A percentile compares a stretch with the other conserved stretches of the same genome.
Conservation (phyloP, 2,797 vertebrate species). For the Graptemys geographica region DNA sequence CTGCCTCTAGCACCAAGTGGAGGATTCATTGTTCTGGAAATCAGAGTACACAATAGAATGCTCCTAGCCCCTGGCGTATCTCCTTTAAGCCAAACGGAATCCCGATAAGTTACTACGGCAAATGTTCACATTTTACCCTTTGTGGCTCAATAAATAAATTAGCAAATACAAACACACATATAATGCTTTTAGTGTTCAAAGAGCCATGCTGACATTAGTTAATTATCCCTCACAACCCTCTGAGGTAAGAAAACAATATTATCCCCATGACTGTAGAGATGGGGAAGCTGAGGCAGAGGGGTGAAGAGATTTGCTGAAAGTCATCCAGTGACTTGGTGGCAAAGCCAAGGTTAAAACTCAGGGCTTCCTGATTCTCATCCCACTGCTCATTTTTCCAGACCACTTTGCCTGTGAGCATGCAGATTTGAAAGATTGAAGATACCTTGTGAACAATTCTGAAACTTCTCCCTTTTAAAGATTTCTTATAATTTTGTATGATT, state of each 20-base stretch:
- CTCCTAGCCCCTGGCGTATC: not conserved
- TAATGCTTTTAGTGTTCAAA: not conserved
- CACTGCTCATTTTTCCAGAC: not conserved
- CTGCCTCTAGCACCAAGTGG: not conserved
- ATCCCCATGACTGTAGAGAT: not conserved
- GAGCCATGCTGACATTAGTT: not conserved
- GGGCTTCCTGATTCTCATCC: not conserved
- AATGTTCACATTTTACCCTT: not conserved
- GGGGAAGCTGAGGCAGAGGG: not conserved
- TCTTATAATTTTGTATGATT: too few relatives aligned
- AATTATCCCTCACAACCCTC: not conserved
- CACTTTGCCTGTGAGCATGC: too few relatives aligned
- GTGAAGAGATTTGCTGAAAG: not conserved
- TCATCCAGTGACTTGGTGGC: not conserved
- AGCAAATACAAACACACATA: not conserved
- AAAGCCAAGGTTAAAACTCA: not conserved
- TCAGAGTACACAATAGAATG: not conserved
- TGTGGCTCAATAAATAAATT: not conserved
- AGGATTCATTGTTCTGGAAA: conserved; percentile 1
- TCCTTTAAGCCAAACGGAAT: not conserved
- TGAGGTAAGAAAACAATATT: too few relatives aligned
- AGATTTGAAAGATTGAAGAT: too few relatives aligned
- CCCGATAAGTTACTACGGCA: not conserved
- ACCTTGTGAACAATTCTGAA: too few relatives aligned
- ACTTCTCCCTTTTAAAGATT: too few relatives aligned